Evolutionary conservation across 2,888 invertebrate genomes (phyloP).

Genomic region (Panzeria rudis): DNA sequence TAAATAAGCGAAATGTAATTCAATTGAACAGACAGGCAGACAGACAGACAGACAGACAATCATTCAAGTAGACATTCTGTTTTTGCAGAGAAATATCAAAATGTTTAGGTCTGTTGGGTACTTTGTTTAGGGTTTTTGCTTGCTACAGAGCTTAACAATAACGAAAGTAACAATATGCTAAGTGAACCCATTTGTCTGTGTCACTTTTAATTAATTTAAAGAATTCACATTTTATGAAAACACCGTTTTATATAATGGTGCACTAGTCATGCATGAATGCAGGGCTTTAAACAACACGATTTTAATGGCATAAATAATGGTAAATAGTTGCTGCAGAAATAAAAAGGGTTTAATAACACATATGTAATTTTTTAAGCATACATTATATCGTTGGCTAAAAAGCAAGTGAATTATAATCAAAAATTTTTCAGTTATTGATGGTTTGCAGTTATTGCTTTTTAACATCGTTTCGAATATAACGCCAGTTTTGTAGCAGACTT

Average conservation of each 20-base stretch:
- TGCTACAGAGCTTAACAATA: neutral
- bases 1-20: constrained; percentile 30
- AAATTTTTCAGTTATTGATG: no score
- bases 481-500: no score
- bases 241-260: constrained; percentile 1
- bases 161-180: neutral
- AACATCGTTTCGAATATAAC: no score
- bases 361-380: no score
- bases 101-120: neutral
- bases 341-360: no score
- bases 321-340: no score
- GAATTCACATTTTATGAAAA: constrained; percentile 22
- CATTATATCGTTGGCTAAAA: no score
- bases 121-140: constrained; percentile 37
- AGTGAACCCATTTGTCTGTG: constrained; percentile 48
- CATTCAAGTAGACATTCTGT: constrained; percentile 18
- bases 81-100: neutral
- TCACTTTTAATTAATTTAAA: constrained; percentile 49
- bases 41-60: constrained; percentile 11
- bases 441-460: no score
- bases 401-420: no score
- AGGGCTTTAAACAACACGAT: constrained; percentile 20
- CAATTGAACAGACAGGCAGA: constrained; percentile 8
- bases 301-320: no score
- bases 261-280: constrained; percentile 1